Evolutionary conservation across 2,113 vertebrate species (phyloP), one percentile per base, ranked within the genome.

Genomic region (Rhinolophus sinicus): DNA sequence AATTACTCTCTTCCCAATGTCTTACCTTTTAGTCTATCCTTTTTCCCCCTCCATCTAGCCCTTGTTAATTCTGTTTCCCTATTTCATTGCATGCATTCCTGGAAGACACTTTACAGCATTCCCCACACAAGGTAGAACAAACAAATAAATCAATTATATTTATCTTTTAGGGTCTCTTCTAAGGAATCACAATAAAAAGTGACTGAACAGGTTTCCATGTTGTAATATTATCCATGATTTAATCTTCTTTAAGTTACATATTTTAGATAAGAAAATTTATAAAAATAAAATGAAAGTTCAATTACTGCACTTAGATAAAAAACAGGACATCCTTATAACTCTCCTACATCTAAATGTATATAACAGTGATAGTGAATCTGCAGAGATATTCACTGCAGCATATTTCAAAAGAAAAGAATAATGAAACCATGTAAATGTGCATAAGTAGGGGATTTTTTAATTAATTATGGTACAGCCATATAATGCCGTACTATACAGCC

Each of bases 321-420:
- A 56, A 76, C 16, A n/a, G n/a, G 15, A 44, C 56, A 15, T 40
- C 76, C 81, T 72, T 89, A 22, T 33, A 90, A 40, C 11, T 82
- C 18, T 28, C 11, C 16, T 22, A 52, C 16, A n/a, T 44, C 58
- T 78, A 44, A 52, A 44, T 60, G 35, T 35, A 50, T 22, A 18
- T 11, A 77, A 47, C 2, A 38, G 13, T 54, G 44, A 80, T 2
- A 15, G 38, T n/a, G 7, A 67, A 65, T 65, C 56, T 6, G 5
- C 15, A 56, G 76, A 90, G 75, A 64, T 40, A 95, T 22, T 60
- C 62, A 83, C 4, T 84, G 35, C 8, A 50, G 24, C 16, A 38
- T n/a, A 44, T 19, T 96, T 77, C 76, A 12, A n/a, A 92, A 96
- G 87, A 77, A 73, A 76, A n/a, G n/a, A n/a, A 75, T 30, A 82